Evolutionary conservation across 2,113 vertebrate genomes (phyloP).

Genomic region (Lota lota): DNA sequence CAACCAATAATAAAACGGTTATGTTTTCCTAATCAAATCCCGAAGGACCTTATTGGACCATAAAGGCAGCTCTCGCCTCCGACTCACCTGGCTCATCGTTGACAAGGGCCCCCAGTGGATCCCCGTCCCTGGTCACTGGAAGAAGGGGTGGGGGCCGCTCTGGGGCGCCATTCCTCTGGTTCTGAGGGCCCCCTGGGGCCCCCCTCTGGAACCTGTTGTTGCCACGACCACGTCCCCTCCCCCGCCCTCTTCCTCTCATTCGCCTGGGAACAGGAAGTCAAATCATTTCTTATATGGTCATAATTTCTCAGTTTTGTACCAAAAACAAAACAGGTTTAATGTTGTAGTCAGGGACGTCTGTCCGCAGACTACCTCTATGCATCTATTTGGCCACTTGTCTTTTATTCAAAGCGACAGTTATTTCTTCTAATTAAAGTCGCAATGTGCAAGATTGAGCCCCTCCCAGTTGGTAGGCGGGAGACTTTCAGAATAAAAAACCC

Average conservation of each 20-base stretch:
- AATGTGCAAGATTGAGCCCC: no score
- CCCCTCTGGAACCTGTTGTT: conserved; percentile 37
- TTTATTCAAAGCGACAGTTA: no score
- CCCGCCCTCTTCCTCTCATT: conserved; percentile 57
- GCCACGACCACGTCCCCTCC: conserved; percentile 24
- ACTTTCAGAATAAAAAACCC: no score
- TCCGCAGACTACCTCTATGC: no score
- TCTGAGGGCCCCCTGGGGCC: neutral
- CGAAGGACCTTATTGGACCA: neutral
- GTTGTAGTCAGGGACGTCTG: no score
- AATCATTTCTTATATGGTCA: neutral
- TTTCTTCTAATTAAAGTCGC: no score
- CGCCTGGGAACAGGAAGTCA: conserved; percentile 42
- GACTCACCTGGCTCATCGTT: conserved; percentile 63
- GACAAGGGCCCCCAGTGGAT: conserved; percentile 68
- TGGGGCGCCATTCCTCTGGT: neutral
- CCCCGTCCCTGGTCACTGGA: conserved; percentile 28
- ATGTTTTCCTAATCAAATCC: neutral
- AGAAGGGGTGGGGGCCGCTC: conserved; percentile 8
- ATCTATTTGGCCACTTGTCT: no score
- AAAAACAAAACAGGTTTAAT: no score
- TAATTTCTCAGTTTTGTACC: neutral
- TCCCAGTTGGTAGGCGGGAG: neutral
- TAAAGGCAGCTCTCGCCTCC: neutral
- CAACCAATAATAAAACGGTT: neutral